Conservation (phyloP, 2,797 vertebrate species). For the Bradypodion ventrale region DNA sequence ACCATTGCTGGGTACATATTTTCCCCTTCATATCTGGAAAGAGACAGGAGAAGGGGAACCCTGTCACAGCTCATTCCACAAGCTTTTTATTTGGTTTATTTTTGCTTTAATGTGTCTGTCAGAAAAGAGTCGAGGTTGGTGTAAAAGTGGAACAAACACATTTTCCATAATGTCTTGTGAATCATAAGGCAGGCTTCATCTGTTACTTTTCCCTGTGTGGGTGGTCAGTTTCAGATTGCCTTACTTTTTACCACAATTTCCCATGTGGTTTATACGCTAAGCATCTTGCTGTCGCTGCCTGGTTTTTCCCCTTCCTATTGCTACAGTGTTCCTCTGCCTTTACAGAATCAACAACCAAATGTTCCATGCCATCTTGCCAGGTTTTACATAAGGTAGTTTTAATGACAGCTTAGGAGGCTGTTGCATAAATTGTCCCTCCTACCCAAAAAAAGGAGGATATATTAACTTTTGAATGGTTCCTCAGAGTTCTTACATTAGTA, state of each 20-base stretch:
- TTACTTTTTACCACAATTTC: conserved; percentile 29
- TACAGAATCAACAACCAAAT: conserved; percentile 30
- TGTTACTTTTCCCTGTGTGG: conserved; percentile 19
- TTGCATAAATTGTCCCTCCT: conserved; percentile 30
- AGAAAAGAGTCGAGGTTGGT: conserved; percentile 27
- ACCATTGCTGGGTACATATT: conserved; percentile 22
- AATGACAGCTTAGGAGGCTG: background rate
- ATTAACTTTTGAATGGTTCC: background rate
- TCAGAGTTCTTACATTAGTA: conserved; percentile 7
- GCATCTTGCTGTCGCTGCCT: conserved; percentile 5
- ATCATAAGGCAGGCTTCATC: conserved; percentile 23
- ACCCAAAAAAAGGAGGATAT: conserved; percentile 11
- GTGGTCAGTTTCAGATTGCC: background rate
- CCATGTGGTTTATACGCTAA: background rate
- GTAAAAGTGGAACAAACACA: conserved; percentile 13
- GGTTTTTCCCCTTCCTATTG: background rate
- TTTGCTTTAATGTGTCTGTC: conserved; percentile 19
- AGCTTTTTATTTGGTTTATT: conserved; percentile 18
- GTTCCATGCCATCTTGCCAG: conserved; percentile 15
- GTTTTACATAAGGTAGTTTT: conserved; percentile 9
- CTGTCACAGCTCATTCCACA: background rate
- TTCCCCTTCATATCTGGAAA: conserved; percentile 20
- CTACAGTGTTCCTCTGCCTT: background rate
- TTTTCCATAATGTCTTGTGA: conserved; percentile 33
- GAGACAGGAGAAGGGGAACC: background rate